phyloP scores from a whole-genome alignment of 2,888 invertebrate species.

The Loripinus fragilis region DNA sequence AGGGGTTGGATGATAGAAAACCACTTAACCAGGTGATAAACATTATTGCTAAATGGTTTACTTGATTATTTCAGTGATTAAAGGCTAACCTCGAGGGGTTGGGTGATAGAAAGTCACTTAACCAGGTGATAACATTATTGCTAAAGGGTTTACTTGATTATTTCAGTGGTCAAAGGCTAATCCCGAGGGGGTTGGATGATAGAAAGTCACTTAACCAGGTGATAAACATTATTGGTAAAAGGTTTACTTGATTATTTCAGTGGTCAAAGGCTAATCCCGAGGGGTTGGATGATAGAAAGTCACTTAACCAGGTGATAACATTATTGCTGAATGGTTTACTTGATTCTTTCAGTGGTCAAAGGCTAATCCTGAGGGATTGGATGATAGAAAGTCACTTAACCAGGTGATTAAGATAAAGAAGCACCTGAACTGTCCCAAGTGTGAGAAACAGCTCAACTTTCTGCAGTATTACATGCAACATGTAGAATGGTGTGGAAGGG shows the following conservation, averaged over 20 bases:
- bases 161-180: slow-evolving; percentile 59
- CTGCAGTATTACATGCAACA: slow-evolving; percentile 61
- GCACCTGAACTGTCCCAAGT: slow-evolving; percentile 60
- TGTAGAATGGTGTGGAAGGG: slow-evolving; percentile 69
- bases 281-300: too few species aligned
- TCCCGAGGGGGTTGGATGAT: slow-evolving; percentile 52
- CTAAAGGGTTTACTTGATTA: not conserved
- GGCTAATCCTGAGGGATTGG: slow-evolving; percentile 57
- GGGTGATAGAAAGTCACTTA: too few species aligned
- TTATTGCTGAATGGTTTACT: not conserved
- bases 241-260: too few species aligned
- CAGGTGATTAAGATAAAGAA: slow-evolving; percentile 55
- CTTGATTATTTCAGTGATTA: too few species aligned
- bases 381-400: slow-evolving; percentile 40
- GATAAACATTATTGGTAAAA: slow-evolving; percentile 51
- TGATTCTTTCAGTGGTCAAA: slow-evolving; percentile 55
- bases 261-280: too few species aligned
- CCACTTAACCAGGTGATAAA: too few species aligned
- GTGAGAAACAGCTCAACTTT: slow-evolving; percentile 60
- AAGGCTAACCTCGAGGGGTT: too few species aligned
- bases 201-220: slow-evolving; percentile 46
- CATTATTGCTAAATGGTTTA: too few species aligned
- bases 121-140: too few species aligned
- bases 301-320: too few species aligned
- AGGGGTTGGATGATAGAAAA: too few species aligned